Percentiles rank a stretch among this genome's conserved stretches.
phyloP scores from a whole-genome alignment of 2,888 invertebrate genomes.

The Helleia helle region DNA sequence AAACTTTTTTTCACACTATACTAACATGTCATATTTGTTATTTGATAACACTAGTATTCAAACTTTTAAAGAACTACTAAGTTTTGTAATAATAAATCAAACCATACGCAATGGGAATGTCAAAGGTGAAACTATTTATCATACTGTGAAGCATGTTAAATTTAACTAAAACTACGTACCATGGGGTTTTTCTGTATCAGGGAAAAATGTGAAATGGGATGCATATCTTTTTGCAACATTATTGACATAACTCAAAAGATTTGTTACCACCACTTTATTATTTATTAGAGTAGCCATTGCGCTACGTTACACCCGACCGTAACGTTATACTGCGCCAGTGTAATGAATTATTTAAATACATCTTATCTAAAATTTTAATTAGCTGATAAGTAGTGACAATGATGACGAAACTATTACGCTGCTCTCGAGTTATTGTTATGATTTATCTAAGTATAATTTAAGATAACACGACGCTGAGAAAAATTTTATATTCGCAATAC shows the following conservation, averaged over 20 bases:
- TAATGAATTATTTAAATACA: constrained; percentile 38
- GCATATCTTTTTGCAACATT: constrained; percentile 44
- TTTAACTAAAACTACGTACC: too few relatives aligned
- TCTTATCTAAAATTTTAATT: constrained; percentile 66
- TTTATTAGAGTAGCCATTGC: constrained; percentile 45
- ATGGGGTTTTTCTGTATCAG: constrained; percentile 68
- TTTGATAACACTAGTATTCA: too few relatives aligned
- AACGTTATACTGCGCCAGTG: constrained; percentile 17
- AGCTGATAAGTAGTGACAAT: constrained; percentile 42
- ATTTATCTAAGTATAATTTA: constrained; percentile 5
- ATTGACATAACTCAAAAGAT: constrained; percentile 44
- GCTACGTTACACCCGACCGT: constrained; percentile 16
- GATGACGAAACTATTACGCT: constrained; percentile 20
- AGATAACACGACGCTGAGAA: too few relatives aligned
- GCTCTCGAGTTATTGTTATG: constrained; percentile 11
- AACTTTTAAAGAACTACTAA: too few relatives aligned
- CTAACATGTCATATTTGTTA: too few relatives aligned
- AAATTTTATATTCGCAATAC: too few relatives aligned
- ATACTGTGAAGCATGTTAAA: too few relatives aligned
- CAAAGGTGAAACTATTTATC: too few relatives aligned
- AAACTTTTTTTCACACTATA: too few relatives aligned
- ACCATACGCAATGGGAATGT: too few relatives aligned
- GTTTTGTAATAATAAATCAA: too few relatives aligned
- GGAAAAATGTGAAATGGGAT: constrained; percentile 77
- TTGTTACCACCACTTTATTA: constrained; percentile 35